Conservation (phyloP, 2,113 vertebrate genomes). For the Nestor notabilis region DNA sequence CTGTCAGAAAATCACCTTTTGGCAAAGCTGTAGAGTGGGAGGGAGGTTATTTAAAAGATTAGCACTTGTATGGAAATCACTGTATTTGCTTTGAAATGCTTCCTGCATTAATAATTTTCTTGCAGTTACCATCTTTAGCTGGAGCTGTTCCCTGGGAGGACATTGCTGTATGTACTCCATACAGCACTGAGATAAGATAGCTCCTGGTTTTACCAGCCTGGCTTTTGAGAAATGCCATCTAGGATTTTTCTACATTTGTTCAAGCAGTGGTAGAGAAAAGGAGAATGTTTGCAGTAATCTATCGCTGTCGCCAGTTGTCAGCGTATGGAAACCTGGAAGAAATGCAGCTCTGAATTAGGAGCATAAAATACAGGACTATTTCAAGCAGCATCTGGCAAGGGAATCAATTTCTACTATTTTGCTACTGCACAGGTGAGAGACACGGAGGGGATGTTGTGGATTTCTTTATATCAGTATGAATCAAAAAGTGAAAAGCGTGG, state of each 20-base stretch:
- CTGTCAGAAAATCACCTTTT: neutral
- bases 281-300: neutral
- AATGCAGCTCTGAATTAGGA: neutral
- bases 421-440: neutral
- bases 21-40: neutral
- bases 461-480: neutral
- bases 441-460: neutral
- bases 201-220: neutral
- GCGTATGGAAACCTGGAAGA: neutral
- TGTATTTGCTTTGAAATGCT: constrained; percentile 11
- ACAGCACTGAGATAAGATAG: neutral
- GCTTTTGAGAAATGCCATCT: neutral
- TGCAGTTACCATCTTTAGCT: neutral
- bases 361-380: neutral
- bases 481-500: neutral
- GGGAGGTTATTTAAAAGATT: neutral
- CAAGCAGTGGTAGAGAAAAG: neutral
- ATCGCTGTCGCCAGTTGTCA: neutral
- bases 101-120: neutral
- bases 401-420: fast-evolving
- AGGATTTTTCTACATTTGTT: neutral
- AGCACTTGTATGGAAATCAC: neutral
- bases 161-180: neutral
- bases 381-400: neutral
- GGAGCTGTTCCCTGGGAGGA: neutral